Evolutionary conservation across 2,113 vertebrate species (phyloP).

Genomic region (Heterotis niloticus): DNA sequence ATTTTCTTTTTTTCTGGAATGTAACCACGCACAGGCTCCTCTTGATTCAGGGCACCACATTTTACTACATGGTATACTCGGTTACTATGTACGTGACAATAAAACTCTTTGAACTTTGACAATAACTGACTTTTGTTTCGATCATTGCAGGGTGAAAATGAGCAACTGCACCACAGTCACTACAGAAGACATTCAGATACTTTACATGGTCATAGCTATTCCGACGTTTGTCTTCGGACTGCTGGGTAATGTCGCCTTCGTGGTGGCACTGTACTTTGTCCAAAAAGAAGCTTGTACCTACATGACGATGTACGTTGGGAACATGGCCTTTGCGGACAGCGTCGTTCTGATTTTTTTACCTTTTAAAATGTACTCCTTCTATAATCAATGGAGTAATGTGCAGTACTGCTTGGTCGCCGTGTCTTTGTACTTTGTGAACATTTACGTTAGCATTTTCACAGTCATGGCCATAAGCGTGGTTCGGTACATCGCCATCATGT

Average conservation of each 20-base stretch:
- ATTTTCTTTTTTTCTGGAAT: too few species aligned
- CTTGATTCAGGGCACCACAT: too few species aligned
- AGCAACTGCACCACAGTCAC: conserved; percentile 9
- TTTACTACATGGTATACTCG: too few species aligned
- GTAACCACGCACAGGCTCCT: too few species aligned
- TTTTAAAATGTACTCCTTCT: conserved; percentile 45
- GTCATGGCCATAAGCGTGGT: conserved; percentile 61
- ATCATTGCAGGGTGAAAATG: conserved; percentile 28
- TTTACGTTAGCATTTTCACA: conserved; percentile 64
- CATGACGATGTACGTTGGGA: conserved; percentile 67
- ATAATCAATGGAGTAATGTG: accelerated
- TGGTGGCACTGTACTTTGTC: conserved; percentile 63
- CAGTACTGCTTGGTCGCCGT: conserved; percentile 45
- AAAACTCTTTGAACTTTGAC: too few species aligned
- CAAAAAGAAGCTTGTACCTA: conserved; percentile 57
- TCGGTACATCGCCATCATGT: conserved; percentile 67
- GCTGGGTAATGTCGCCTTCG: conserved; percentile 45
- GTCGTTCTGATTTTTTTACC: conserved; percentile 61
- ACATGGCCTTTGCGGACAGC: conserved; percentile 59
- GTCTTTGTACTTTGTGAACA: conserved; percentile 58
- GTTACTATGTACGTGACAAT: too few species aligned
- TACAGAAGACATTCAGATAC: neutral
- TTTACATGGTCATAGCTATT: conserved; percentile 18
- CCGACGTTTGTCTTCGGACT: conserved; percentile 30
- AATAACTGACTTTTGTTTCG: neutral